phyloP scores from a whole-genome alignment of 1,140 invertebrate genomes.

The Anthonomus grandis region DNA sequence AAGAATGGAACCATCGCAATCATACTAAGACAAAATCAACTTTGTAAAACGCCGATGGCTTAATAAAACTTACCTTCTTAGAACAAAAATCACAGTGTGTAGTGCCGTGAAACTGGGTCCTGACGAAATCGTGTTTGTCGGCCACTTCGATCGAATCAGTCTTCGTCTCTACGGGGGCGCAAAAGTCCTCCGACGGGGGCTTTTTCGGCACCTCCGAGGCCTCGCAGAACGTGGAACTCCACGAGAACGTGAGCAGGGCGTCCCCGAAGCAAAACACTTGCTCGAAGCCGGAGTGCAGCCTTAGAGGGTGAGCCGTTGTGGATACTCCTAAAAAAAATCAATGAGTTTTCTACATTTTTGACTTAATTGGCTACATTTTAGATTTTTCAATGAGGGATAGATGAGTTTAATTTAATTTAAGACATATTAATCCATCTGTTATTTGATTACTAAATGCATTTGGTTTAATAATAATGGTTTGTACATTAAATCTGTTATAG shows the following conservation, averaged over 20 bases:
- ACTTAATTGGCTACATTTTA: no score
- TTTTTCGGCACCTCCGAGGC: constrained; percentile 44
- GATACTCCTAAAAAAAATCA: constrained; percentile 19
- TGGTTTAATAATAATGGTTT: no score
- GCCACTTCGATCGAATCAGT: constrained; percentile 38
- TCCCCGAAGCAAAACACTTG: constrained; percentile 87
- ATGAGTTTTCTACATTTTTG: no score
- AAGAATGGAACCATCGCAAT: no score
- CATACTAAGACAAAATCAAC: no score
- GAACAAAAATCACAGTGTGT: constrained; percentile 89
- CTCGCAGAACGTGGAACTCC: constrained; percentile 55
- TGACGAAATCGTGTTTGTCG: constrained; percentile 69
- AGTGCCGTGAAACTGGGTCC: constrained; percentile 80
- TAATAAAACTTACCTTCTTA: constrained; percentile 69
- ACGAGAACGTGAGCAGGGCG: constrained; percentile 78
- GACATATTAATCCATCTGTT: no score
- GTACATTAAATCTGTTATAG: no score
- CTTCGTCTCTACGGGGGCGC: constrained; percentile 28
- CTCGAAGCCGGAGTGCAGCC: constrained; percentile 81
- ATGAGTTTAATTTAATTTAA: no score
- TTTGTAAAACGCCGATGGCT: no score
- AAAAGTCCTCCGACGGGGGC: constrained; percentile 33
- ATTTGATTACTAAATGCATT: no score
- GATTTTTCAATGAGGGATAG: no score
- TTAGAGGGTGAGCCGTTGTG: constrained; percentile 56